Conservation (phyloP, 2,113 vertebrate species). For the Nesoenas mayeri region DNA sequence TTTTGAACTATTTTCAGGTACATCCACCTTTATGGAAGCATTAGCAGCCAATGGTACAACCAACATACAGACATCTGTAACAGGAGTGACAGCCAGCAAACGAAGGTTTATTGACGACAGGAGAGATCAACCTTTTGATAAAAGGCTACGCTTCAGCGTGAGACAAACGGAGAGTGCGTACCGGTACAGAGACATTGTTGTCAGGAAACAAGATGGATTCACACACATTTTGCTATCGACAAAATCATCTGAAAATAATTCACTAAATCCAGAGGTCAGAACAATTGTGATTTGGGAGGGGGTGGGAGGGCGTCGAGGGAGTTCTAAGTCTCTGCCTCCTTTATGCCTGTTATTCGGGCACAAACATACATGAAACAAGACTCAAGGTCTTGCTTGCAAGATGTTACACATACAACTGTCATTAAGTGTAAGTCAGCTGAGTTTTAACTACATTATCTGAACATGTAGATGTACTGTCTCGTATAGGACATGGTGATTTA, state of each 20-base stretch:
- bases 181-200: conserved; percentile 96
- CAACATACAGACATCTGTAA: conserved; percentile 78
- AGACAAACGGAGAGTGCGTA: conserved; percentile 96
- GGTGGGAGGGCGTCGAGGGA: background rate
- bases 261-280: conserved; percentile 91
- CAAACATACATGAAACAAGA: rapidly evolving
- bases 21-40: conserved; percentile 83
- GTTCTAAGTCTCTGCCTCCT: background rate
- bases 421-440: background rate
- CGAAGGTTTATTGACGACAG: conserved; percentile 88
- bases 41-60: conserved; percentile 83
- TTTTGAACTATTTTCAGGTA: conserved; percentile 74
- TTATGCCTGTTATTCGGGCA: background rate
- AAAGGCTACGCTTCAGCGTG: conserved; percentile 93
- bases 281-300: background rate
- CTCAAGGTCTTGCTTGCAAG: background rate
- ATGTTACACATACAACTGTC: background rate
- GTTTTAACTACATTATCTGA: background rate
- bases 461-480: background rate
- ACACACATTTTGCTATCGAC: conserved; percentile 97
- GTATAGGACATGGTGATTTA: background rate
- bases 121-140: conserved; percentile 88
- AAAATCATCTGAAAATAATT: conserved; percentile 96
- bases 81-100: conserved; percentile 82
- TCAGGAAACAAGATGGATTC: conserved; percentile 97